Base-by-base conservation (phyloP, 2,797 vertebrate genomes). In the Lophotriccus pileatus region DNA sequence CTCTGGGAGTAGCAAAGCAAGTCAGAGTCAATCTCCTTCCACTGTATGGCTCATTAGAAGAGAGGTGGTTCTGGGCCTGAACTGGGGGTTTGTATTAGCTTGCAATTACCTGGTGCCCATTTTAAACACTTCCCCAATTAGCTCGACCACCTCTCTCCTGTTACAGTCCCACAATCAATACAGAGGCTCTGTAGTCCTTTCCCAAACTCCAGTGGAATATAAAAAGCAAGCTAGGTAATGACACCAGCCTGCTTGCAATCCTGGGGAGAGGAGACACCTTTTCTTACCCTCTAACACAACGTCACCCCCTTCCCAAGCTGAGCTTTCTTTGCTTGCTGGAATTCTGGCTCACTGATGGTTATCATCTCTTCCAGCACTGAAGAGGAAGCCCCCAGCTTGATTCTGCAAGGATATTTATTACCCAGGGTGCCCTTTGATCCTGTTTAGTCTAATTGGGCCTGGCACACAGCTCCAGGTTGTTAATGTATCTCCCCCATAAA, bases 371-470 rank as follows among this genome's bases (percentile, higher is more conserved):
- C 82, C 6, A 87, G 88, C 78, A 94, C 79, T 3, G 79, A 84
- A 76, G 39, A 63, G 84, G 68, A 86, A 90, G 68, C 10, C n/a
- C 84, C 72, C 19, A 2, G 55, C 56, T 66, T 39, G 44, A 55
- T 56, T 81, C 88, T 27, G 32, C 78, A 39, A 79, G 59, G 94
- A 79, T 94, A 90, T 97, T 96, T 96, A 90, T 97, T 90, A 82
- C 85, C 80, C 84, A 27, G n/a, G 50, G 80, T 96, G 81, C 88
- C 96, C 97, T 97, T 93, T 96, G 93, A 94, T 97, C 95, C 96
- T 90, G 89, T 89, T 94, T 85, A 47, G 73, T 88, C 95, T 97
- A 96, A 97, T 90, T 95, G 96, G 93, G 95, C 58, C 96, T 97
- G 92, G 97, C 94, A 81, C 68, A 23, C 1, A 5, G 83, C 89